Conservation (phyloP, 2,888 invertebrate genomes). For the Heliconius ismenius region DNA sequence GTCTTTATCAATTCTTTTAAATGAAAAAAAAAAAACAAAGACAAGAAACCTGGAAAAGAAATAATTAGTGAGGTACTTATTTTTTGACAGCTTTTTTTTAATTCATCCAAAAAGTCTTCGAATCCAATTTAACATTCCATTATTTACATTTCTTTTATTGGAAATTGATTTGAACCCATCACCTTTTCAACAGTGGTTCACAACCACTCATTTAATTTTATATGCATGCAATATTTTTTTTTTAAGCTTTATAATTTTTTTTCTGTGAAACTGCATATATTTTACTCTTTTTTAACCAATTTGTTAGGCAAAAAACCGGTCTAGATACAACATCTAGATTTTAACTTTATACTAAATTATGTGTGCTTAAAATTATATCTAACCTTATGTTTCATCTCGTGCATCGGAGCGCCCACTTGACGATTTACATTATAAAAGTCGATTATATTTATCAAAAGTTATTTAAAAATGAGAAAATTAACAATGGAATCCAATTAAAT, state of each 20-base stretch:
- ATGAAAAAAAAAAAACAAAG: slow-evolving; percentile 32
- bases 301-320: slow-evolving; percentile 14
- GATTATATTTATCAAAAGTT: neutral
- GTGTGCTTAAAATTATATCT: slow-evolving; percentile 68
- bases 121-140: slow-evolving; percentile 9
- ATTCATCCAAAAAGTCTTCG: neutral
- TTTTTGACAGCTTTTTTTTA: slow-evolving; percentile 10
- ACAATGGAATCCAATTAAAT: slow-evolving; percentile 20
- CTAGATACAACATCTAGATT: neutral
- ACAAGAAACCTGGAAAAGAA: slow-evolving; percentile 41
- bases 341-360: slow-evolving; percentile 44
- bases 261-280: slow-evolving; percentile 16
- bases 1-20: slow-evolving; percentile 11
- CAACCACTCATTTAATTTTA: slow-evolving; percentile 12
- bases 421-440: slow-evolving; percentile 46
- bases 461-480: neutral
- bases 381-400: slow-evolving; percentile 66
- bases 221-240: slow-evolving; percentile 29
- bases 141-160: slow-evolving; percentile 16
- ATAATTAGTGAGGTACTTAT: slow-evolving; percentile 34
- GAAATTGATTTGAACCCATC: slow-evolving; percentile 28
- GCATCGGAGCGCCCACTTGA: slow-evolving; percentile 64
- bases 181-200: slow-evolving; percentile 16
- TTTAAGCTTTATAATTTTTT: neutral
- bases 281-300: slow-evolving; percentile 20